These are phyloP conservation scores for Calliopum simillimum DNA, from an alignment of 2,888 invertebrate genomes.

Conservation along the genomic window DNA sequence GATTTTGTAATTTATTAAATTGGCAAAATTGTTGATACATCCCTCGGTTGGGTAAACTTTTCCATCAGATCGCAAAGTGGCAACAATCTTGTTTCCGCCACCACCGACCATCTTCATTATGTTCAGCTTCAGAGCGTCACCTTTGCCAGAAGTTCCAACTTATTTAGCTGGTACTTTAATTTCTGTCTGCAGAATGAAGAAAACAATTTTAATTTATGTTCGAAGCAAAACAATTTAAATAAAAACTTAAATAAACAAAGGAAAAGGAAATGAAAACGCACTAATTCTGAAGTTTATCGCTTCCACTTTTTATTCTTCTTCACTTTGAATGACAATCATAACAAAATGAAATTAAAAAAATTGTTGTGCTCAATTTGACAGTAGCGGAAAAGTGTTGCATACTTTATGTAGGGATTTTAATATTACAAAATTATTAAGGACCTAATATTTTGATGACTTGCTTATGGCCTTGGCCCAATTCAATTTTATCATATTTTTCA, in stretches of 20 bases:
- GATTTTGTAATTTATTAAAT: conserved; percentile 60
- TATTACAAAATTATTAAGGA: conserved; percentile 1
- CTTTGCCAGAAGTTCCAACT: background rate
- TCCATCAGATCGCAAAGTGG: conserved; percentile 61
- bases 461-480: too few relatives aligned
- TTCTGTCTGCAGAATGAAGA: conserved; percentile 26
- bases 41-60: conserved; percentile 59
- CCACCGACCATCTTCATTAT: conserved; percentile 47
- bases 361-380: conserved; percentile 21
- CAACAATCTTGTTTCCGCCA: conserved; percentile 59
- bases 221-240: conserved; percentile 43
- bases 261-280: conserved; percentile 51
- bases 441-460: too few relatives aligned
- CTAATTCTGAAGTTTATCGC: conserved; percentile 46
- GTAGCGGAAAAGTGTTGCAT: conserved; percentile 23
- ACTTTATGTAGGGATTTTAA: background rate
- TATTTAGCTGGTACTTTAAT: background rate
- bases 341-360: conserved; percentile 34
- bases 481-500: too few relatives aligned
- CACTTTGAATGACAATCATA: conserved; percentile 8
- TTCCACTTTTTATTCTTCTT: conserved; percentile 41
- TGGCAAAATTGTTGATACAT: conserved; percentile 50
- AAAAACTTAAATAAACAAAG: conserved; percentile 46
- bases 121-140: conserved; percentile 16
- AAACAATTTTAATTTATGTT: conserved; percentile 42